These are phyloP conservation scores for Bradypodion pumilum DNA, from an alignment of 2,797 vertebrate species.

Conservation along the genomic window DNA sequence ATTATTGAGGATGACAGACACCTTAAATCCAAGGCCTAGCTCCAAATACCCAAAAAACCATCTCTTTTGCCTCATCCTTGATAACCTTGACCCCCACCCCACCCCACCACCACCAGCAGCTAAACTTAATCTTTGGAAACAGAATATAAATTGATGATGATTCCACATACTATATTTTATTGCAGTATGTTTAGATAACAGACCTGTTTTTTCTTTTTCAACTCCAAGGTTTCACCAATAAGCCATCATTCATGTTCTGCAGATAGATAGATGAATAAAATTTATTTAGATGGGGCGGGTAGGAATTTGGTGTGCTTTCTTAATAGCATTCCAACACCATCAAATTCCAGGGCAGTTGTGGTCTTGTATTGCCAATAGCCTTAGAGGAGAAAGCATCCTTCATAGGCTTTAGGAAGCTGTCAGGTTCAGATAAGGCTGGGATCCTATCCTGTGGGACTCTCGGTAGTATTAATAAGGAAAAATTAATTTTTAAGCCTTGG, in stretches of 20 bases:
- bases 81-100: too few species aligned
- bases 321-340: conserved; percentile 42
- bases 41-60: neutral
- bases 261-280: neutral
- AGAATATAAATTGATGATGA: neutral
- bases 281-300: too few species aligned
- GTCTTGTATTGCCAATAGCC: conserved; percentile 68
- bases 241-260: neutral
- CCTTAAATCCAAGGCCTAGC: neutral
- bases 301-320: conserved; percentile 45
- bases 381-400: conserved; percentile 75
- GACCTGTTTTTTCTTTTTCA: conserved; percentile 9
- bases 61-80: too few species aligned
- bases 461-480: conserved; percentile 84
- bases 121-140: neutral
- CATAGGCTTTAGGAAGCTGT: conserved; percentile 80
- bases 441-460: conserved; percentile 78
- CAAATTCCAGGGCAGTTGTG: conserved; percentile 64
- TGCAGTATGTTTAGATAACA: neutral
- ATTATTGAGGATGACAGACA: neutral
- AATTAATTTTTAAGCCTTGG: conserved; percentile 87
- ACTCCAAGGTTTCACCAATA: neutral
- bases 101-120: too few species aligned
- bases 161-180: neutral
- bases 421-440: conserved; percentile 82